Evolutionary conservation across 2,888 invertebrate genomes (phyloP).

Genomic region (Parthenolecanium corni): DNA sequence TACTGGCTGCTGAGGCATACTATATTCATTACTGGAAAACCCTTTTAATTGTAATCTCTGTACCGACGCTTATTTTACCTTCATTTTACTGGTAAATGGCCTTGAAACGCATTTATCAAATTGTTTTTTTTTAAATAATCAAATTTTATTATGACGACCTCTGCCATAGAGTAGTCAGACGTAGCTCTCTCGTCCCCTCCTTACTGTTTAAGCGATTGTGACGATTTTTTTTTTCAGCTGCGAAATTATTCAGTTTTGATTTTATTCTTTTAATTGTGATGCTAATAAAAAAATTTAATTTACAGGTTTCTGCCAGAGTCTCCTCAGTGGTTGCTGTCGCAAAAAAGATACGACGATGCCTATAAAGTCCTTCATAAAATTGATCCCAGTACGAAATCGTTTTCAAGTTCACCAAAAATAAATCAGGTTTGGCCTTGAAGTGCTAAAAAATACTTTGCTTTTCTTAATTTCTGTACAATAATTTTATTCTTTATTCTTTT

Average conservation of each 20-base stretch:
- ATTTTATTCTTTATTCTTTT: background rate
- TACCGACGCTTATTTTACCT: slow-evolving; percentile 43
- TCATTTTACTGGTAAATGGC: slow-evolving; percentile 41
- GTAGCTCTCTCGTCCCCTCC: no score
- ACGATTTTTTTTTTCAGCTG: no score
- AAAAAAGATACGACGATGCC: slow-evolving; percentile 41
- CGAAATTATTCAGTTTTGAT: no score
- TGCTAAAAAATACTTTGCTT: background rate
- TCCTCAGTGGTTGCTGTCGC: slow-evolving; percentile 45
- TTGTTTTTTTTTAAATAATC: no score
- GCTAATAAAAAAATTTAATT: background rate
- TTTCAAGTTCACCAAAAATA: background rate
- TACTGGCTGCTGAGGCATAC: slow-evolving; percentile 43
- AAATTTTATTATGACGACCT: no score
- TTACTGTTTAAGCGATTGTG: no score
- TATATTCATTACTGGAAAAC: slow-evolving; percentile 44
- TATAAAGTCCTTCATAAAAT: slow-evolving; percentile 35
- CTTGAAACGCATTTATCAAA: no score
- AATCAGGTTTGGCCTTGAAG: background rate
- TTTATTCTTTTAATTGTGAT: no score
- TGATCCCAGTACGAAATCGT: slow-evolving; percentile 18
- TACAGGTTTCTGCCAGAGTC: slow-evolving; percentile 41
- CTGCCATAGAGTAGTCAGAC: no score
- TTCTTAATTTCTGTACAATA: background rate
- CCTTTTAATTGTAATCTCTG: slow-evolving; percentile 44